phyloP scores from a whole-genome alignment of 2,113 vertebrate species.

The Paramormyrops kingsleyae region DNA sequence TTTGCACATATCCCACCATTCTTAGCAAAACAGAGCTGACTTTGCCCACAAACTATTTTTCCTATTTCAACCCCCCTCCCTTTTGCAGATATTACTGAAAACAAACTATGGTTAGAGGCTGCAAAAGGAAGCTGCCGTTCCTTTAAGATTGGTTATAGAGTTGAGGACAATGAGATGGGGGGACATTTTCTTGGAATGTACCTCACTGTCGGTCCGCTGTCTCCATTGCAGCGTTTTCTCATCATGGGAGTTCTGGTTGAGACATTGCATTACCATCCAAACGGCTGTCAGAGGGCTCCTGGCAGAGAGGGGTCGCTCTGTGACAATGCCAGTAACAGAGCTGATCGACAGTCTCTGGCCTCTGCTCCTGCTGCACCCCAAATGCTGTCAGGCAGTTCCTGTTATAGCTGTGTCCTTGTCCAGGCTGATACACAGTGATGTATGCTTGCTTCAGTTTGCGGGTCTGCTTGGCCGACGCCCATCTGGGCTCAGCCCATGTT shows the following conservation, averaged over 20 bases:
- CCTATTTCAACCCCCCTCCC: background rate
- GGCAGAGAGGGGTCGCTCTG: background rate
- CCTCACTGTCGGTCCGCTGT: background rate
- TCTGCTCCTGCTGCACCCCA: background rate
- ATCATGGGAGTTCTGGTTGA: background rate
- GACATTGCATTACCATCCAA: background rate
- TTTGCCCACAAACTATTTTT: background rate
- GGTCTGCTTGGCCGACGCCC: background rate
- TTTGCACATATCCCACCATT: conserved; percentile 4
- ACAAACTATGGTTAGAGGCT: background rate
- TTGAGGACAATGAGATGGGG: background rate
- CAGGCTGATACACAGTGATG: background rate
- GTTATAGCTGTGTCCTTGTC: background rate
- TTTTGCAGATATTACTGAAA: background rate
- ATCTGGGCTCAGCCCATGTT: background rate
- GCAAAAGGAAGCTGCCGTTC: background rate
- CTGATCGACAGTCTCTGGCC: background rate
- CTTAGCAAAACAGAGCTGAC: background rate
- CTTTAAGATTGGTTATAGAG: background rate
- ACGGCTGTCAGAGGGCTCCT: background rate
- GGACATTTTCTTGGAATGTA: background rate
- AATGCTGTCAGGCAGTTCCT: background rate
- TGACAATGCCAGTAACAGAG: background rate
- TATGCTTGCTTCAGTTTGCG: background rate
- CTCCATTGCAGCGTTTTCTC: background rate